Base-by-base conservation (phyloP, 2,113 vertebrate genomes). In the Dipodomys merriami region DNA sequence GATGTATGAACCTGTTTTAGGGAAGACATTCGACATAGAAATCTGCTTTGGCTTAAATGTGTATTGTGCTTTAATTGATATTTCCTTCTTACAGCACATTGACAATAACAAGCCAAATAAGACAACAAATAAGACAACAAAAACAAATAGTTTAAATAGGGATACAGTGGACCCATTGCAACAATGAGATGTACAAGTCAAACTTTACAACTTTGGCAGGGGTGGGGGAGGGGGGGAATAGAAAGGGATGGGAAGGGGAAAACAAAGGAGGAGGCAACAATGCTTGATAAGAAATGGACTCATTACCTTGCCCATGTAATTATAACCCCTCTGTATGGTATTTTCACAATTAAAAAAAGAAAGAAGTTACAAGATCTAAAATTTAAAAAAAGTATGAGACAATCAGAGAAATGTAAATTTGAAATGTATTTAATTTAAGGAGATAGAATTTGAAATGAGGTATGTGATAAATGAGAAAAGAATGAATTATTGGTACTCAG, bases 341-440 rank as follows among this genome's bases (percentile, higher is more conserved):
- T 39, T 39, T 39, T 39, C 39, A 39, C 39, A 39, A 39, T 39
- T 39, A 39, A 39, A 39, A 39, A 39, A 39, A 39, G 6, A 39
- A 39, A 39, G 39, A 39, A 39, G 39, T 39, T 39, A 39, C 39
- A 39, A 39, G 39, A 39, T 39, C 35, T 6, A 76, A 83, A 27
- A n/a, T 91, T 49, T 78, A 18, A 92, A 90, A 83, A 68, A 46
- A 79, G 78, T 46, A 49, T 79, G 16, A 74, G 25, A 92, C 57
- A 83, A 80, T 13, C 1, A n/a, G 33, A 81, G 67, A 88, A 68
- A 76, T 53, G 20, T 49, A 79, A 84, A 85, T 30, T 39, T 86
- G 62, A 46, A 95, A 82, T 81, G 83, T 7, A 69, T 71, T 86
- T n/a, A 80, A 92, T 69, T 96, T 86, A 88, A 64, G 23, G 35